Evolutionary conservation across 2,113 vertebrate species (phyloP).

Genomic region (Callipepla californica): DNA sequence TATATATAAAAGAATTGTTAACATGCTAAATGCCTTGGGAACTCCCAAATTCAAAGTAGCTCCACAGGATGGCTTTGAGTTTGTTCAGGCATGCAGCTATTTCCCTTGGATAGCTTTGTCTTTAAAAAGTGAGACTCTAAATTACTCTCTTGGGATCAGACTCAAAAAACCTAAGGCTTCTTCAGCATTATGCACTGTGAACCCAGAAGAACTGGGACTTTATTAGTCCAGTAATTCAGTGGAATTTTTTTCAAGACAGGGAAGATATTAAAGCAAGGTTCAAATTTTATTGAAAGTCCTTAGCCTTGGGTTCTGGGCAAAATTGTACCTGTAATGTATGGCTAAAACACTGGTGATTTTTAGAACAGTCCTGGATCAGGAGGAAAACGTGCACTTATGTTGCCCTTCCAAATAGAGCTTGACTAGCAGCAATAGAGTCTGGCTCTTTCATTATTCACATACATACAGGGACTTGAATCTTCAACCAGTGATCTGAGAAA

Average conservation of each 20-base stretch:
- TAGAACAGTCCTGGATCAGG: neutral
- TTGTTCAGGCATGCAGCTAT: neutral
- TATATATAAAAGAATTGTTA: neutral
- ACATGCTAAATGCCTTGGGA: neutral
- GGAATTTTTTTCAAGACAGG: neutral
- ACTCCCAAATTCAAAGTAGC: neutral
- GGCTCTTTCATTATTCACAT: neutral
- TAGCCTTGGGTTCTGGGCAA: neutral
- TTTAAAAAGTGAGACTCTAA: conserved; percentile 1
- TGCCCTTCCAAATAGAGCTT: neutral
- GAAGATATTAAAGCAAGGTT: neutral
- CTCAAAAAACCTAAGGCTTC: neutral
- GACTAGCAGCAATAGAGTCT: neutral
- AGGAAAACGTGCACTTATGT: neutral
- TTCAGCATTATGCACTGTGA: neutral
- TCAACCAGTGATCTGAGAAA: neutral
- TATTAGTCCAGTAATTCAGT: neutral
- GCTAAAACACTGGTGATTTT: neutral
- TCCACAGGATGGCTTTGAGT: neutral
- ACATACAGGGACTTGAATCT: neutral
- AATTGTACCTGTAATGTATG: neutral
- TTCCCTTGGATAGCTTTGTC: conserved; percentile 8
- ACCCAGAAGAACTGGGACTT: neutral
- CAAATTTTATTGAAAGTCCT: neutral
- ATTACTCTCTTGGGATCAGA: neutral